These are phyloP conservation scores for Latrodectus hesperus DNA, from an alignment of 2,888 invertebrate species.

Conservation along the genomic window DNA sequence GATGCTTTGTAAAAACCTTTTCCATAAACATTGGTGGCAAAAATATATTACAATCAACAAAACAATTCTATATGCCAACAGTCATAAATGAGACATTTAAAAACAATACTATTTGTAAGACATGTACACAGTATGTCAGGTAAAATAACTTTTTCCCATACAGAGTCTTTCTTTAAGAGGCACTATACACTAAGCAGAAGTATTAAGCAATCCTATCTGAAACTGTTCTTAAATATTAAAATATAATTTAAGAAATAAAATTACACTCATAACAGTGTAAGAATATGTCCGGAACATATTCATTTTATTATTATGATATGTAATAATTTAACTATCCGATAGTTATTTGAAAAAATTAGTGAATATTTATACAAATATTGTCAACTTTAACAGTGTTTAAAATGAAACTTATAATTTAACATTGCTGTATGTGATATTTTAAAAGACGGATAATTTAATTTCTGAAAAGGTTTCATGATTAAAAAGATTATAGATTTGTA, in stretches of 20 bases:
- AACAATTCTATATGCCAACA: conserved; percentile 52
- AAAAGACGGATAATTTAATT: too few species aligned
- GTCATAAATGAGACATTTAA: conserved; percentile 50
- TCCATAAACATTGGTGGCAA: conserved; percentile 44
- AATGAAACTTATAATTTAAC: too few species aligned
- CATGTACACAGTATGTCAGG: conserved; percentile 32
- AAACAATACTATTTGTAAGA: conserved; percentile 43
- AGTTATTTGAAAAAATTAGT: too few species aligned
- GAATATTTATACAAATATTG: too few species aligned
- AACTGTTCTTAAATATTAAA: conserved; percentile 37
- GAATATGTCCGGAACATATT: too few species aligned
- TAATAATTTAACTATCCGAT: too few species aligned
- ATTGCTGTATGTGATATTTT: too few species aligned
- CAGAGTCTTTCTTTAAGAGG: conserved; percentile 15
- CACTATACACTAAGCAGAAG: conserved; percentile 26
- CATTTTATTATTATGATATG: too few species aligned
- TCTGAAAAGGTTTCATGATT: too few species aligned
- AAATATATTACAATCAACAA: conserved; percentile 41
- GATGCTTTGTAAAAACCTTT: conserved; percentile 32
- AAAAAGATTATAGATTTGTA: too few species aligned
- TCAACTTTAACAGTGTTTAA: too few species aligned
- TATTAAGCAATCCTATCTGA: conserved; percentile 1
- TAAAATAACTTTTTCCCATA: conserved; percentile 16
- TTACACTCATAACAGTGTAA: too few species aligned
- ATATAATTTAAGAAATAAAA: neutral